These are phyloP conservation scores for Eretmochelys imbricata DNA, from an alignment of 2,113 vertebrate species.

Conservation along the genomic window DNA sequence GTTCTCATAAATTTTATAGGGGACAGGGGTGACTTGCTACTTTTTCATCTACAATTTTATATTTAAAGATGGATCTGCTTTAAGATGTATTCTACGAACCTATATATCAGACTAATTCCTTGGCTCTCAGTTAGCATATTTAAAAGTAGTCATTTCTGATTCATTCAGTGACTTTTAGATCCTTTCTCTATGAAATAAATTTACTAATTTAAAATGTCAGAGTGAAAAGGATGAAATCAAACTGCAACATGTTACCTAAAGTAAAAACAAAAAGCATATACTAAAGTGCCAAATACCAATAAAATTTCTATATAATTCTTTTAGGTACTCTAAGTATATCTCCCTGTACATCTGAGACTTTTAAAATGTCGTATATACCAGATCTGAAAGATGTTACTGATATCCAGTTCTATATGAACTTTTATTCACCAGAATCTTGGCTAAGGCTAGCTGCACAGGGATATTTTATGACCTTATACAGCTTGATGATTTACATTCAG, in stretches of 20 bases:
- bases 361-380: constrained; percentile 26
- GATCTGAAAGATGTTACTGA: constrained; percentile 52
- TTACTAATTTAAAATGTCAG: neutral
- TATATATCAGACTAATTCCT: neutral
- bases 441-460: constrained; percentile 24
- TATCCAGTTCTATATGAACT: constrained; percentile 61
- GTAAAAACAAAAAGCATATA: neutral
- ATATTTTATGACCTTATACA: constrained; percentile 70
- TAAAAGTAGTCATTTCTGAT: neutral
- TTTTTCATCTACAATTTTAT: neutral
- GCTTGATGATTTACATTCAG: constrained; percentile 71
- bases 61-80: neutral
- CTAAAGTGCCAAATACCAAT: neutral
- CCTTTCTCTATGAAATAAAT: neutral
- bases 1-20: neutral
- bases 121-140: neutral
- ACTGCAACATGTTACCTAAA: neutral
- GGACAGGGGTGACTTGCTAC: neutral
- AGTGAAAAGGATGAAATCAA: neutral
- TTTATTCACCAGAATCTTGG: constrained; percentile 47
- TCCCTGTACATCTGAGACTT: constrained; percentile 18
- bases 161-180: neutral
- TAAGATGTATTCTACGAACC: neutral
- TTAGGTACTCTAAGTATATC: neutral
- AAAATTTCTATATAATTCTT: neutral